A percentile compares a stretch with the other conserved stretches of the same genome.
phyloP scores from a whole-genome alignment of 1,140 invertebrate genomes.

The Drosophila ercepeae region DNA sequence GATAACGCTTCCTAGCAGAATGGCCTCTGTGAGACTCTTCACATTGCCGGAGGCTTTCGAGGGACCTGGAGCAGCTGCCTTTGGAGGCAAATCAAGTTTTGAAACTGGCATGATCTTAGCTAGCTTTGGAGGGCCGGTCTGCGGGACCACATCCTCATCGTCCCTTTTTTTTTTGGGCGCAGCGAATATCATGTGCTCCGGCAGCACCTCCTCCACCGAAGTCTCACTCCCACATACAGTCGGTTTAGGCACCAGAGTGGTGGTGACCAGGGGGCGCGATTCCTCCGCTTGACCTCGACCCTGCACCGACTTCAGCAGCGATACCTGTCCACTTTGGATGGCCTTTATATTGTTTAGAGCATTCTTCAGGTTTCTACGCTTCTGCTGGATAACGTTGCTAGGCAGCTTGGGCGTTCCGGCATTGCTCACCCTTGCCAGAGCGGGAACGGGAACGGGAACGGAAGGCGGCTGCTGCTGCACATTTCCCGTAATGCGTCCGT shows the following conservation, averaged over 20 bases:
- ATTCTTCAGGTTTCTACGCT: slow-evolving; percentile 72
- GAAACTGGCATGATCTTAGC: slow-evolving; percentile 22
- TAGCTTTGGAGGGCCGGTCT: slow-evolving; percentile 5
- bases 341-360: slow-evolving; percentile 70
- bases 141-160: slow-evolving; percentile 9
- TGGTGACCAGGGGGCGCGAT: slow-evolving; percentile 47
- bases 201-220: slow-evolving; percentile 64
- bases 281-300: slow-evolving; percentile 16
- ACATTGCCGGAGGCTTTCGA: slow-evolving; percentile 31
- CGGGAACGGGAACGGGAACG: background rate
- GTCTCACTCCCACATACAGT: slow-evolving; percentile 49
- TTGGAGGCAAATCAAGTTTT: slow-evolving; percentile 12
- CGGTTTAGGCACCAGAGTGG: slow-evolving; percentile 60
- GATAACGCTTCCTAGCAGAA: slow-evolving; percentile 75
- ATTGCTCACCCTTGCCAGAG: background rate
- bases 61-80: slow-evolving; percentile 9
- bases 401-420: slow-evolving; percentile 42
- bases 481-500: slow-evolving; percentile 63
- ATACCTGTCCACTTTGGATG: slow-evolving; percentile 71
- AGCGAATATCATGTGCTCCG: slow-evolving; percentile 76
- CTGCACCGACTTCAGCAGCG: slow-evolving; percentile 68
- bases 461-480: slow-evolving; percentile 5
- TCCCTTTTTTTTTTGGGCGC: slow-evolving; percentile 73
- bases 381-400: slow-evolving; percentile 69
- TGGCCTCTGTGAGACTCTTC: slow-evolving; percentile 62